Conservation (phyloP, 2,113 vertebrate genomes). For the Serilophus lunatus region DNA sequence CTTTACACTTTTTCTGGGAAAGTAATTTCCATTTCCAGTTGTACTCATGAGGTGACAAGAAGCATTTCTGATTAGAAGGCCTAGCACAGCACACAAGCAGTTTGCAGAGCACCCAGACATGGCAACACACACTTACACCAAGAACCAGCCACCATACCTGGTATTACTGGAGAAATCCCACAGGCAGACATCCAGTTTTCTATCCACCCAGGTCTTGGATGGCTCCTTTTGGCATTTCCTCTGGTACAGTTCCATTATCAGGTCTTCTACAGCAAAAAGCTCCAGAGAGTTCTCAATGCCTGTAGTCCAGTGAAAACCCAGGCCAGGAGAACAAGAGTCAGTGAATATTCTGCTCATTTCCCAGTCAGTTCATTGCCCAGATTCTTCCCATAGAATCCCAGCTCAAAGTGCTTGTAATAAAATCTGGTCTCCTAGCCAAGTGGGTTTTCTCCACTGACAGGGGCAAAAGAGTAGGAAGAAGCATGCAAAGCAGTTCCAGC, state of each 20-base stretch:
- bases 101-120: not conserved
- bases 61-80: not conserved
- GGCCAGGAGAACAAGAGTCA: not conserved
- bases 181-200: constrained; percentile 65
- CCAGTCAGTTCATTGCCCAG: not conserved
- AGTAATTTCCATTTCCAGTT: not conserved
- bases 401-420: not conserved
- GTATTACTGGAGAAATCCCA: constrained; percentile 81
- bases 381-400: not conserved
- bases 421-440: not conserved
- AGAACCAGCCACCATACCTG: constrained; percentile 55
- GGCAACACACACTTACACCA: not conserved
- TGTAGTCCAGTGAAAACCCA: constrained; percentile 32
- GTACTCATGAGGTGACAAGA: not conserved
- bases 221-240: constrained; percentile 73
- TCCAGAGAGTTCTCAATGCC: constrained; percentile 55
- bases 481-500: not conserved
- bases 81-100: not conserved
- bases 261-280: constrained; percentile 71
- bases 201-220: constrained; percentile 69
- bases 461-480: not conserved
- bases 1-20: not conserved
- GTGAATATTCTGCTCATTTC: not conserved
- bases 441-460: not conserved
- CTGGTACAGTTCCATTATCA: constrained; percentile 67